Conservation (phyloP, 2,113 vertebrate genomes). For the Edolisoma coerulescens region DNA sequence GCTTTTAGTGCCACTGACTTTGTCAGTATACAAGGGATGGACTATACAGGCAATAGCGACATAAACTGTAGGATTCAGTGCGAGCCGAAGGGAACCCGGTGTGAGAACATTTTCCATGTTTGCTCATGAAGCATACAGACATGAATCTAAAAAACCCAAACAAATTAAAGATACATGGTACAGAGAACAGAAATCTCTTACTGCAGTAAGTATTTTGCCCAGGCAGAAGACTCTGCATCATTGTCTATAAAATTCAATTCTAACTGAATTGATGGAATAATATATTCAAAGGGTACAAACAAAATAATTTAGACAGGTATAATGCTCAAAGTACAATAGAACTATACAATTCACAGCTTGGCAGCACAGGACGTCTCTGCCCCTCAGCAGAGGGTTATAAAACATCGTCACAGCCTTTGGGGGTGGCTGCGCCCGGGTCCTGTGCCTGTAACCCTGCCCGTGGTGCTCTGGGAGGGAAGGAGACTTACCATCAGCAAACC, state of each 20-base stretch:
- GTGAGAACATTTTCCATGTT: slow-evolving; percentile 65
- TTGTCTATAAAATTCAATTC: slow-evolving; percentile 87
- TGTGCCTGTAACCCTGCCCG: neutral
- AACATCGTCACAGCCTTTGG: neutral
- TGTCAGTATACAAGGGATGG: slow-evolving; percentile 72
- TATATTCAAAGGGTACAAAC: slow-evolving; percentile 74
- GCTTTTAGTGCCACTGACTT: slow-evolving; percentile 79
- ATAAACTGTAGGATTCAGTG: slow-evolving; percentile 71
- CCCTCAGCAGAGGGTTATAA: slow-evolving; percentile 36
- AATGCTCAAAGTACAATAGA: slow-evolving; percentile 68
- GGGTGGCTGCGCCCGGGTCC: neutral
- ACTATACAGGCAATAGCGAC: slow-evolving; percentile 77
- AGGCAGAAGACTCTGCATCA: slow-evolving; percentile 84
- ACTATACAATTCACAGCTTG: slow-evolving; percentile 82
- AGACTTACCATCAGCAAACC: neutral
- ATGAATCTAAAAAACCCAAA: slow-evolving; percentile 72
- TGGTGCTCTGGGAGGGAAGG: neutral
- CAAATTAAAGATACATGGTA: slow-evolving; percentile 74
- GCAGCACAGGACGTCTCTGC: slow-evolving; percentile 69
- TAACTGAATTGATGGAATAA: slow-evolving; percentile 84
- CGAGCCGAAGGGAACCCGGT: slow-evolving; percentile 50
- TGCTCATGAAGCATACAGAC: slow-evolving; percentile 73
- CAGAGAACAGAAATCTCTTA: slow-evolving; percentile 92
- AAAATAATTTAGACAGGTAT: slow-evolving; percentile 71
- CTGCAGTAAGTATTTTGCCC: slow-evolving; percentile 77